A percentile compares a stretch with the other conserved stretches of the same genome.
These are phyloP conservation scores for Eubasilissa regina DNA, from an alignment of 1,140 invertebrate genomes.

Conservation along the genomic window DNA sequence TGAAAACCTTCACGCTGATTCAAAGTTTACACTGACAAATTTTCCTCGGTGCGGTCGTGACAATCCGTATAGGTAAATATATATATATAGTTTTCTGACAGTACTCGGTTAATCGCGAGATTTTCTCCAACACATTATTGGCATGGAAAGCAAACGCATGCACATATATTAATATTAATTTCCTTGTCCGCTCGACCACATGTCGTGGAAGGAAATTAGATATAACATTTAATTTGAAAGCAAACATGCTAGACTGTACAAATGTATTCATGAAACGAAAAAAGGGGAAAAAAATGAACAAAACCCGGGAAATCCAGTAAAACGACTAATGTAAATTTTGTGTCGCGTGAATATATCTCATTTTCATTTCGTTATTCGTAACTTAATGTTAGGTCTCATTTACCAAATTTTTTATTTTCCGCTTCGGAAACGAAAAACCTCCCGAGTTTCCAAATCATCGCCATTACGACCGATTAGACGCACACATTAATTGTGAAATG, in stretches of 20 bases:
- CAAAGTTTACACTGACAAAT: too few species aligned
- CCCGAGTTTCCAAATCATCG: conserved; percentile 37
- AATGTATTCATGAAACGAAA: conserved; percentile 26
- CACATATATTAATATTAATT: too few species aligned
- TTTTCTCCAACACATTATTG: too few species aligned
- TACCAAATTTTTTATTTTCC: conserved; percentile 28
- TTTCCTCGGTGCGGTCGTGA: too few species aligned
- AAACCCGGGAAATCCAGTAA: conserved; percentile 29
- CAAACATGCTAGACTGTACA: neutral
- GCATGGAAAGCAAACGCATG: too few species aligned
- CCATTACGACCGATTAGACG: conserved; percentile 38
- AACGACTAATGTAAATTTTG: conserved; percentile 39
- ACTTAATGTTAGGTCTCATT: conserved; percentile 36
- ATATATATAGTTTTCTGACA: too few species aligned
- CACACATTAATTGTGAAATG: conserved; percentile 27
- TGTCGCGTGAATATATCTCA: conserved; percentile 45
- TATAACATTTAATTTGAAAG: conserved; percentile 12
- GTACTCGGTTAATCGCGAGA: too few species aligned
- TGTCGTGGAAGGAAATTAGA: neutral
- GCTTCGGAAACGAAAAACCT: conserved; percentile 24
- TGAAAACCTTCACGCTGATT: too few species aligned
- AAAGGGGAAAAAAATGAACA: conserved; percentile 30
- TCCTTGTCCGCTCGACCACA: too few species aligned
- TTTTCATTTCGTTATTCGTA: conserved; percentile 41
- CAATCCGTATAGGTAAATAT: too few species aligned